Evolutionary conservation across 2,797 vertebrate genomes (phyloP).

Genomic region (Mareca penelope): DNA sequence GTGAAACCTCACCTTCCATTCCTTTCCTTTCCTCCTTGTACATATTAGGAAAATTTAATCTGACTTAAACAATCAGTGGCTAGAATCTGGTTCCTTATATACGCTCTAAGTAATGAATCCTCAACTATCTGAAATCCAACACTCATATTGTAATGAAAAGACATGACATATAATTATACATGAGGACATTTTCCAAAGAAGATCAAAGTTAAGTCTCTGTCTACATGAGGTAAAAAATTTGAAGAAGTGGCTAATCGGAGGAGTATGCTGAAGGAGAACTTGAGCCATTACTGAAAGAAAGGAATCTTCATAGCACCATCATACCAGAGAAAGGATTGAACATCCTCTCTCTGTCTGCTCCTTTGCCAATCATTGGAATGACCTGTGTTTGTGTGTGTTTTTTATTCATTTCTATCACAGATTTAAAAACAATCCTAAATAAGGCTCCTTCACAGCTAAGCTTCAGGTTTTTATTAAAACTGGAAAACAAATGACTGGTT

Average conservation of each 20-base stretch:
- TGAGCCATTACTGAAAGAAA: background rate
- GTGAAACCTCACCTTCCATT: background rate
- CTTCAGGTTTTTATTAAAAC: background rate
- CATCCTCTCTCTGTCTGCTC: background rate
- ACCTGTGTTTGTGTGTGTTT: background rate
- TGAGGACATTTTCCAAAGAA: background rate
- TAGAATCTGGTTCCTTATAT: background rate
- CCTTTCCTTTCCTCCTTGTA: background rate
- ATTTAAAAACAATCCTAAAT: background rate
- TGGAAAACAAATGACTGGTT: background rate
- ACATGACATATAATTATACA: background rate
- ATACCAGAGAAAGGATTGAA: background rate
- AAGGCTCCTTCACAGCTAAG: background rate
- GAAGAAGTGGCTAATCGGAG: background rate
- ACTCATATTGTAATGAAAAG: background rate
- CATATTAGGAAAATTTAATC: background rate
- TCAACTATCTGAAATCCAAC: background rate
- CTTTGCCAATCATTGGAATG: background rate
- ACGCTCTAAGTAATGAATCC: background rate
- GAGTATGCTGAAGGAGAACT: background rate
- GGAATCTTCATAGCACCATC: background rate
- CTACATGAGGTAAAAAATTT: background rate
- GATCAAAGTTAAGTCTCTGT: background rate
- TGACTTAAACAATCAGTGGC: background rate
- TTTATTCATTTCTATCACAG: background rate